These are phyloP conservation scores for Ptilonorhynchus violaceus DNA, from an alignment of 2,113 vertebrate species.

Conservation along the genomic window DNA sequence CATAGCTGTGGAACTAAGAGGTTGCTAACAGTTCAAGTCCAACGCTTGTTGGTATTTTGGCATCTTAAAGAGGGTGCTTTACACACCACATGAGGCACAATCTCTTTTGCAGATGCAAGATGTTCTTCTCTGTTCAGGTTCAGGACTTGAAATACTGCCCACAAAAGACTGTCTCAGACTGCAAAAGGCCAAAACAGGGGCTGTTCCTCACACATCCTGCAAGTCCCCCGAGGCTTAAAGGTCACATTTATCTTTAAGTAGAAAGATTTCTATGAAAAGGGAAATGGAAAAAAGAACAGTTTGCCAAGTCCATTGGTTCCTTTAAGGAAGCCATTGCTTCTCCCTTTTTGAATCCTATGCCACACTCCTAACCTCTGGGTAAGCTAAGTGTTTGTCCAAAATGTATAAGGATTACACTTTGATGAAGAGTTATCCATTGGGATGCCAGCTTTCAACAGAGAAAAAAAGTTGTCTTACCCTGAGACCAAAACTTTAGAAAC, in stretches of 20 bases:
- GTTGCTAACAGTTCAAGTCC: background rate
- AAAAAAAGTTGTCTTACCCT: background rate
- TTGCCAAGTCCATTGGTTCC: background rate
- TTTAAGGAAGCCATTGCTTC: background rate
- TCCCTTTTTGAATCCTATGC: background rate
- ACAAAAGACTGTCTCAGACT: background rate
- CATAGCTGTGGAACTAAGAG: background rate
- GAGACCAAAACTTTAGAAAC: background rate
- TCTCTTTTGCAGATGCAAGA: background rate
- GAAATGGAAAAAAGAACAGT: background rate
- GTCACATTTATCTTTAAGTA: background rate
- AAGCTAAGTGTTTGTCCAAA: background rate
- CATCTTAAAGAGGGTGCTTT: background rate
- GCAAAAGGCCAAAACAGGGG: background rate
- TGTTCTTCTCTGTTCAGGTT: background rate
- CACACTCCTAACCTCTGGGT: background rate
- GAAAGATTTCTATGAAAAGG: background rate
- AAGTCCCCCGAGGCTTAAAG: background rate
- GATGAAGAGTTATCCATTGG: background rate
- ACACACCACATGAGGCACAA: background rate
- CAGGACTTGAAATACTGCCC: background rate
- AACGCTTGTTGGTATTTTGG: background rate
- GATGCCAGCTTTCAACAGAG: background rate
- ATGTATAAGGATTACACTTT: background rate
- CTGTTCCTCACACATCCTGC: background rate